Conservation (phyloP, 53 echinoderm and acorn worm species). For the Mesocentrotus franciscanus region DNA sequence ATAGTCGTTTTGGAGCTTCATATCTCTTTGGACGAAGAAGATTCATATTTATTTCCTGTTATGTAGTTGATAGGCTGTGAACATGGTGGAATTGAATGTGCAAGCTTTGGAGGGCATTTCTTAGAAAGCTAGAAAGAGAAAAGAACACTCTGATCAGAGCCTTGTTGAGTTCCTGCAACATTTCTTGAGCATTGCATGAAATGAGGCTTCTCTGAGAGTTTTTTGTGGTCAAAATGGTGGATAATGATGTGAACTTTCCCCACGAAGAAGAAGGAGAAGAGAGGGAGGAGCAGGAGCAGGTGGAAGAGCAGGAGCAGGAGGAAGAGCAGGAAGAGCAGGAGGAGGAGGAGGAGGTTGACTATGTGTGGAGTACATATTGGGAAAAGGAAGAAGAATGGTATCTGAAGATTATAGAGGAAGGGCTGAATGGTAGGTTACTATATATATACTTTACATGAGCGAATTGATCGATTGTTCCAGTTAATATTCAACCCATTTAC, state of each 20-base stretch:
- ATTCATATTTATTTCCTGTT: background rate
- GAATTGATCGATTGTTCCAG: background rate
- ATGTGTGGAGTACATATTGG: slow-evolving; percentile 11
- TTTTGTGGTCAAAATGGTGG: background rate
- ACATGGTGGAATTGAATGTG: background rate
- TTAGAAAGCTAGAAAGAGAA: background rate
- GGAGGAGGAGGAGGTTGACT: background rate
- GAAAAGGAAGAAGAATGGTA: slow-evolving; percentile 51
- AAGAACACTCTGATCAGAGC: no score
- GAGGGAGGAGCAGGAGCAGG: background rate
- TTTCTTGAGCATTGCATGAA: background rate
- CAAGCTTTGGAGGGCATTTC: background rate
- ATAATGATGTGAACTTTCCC: background rate
- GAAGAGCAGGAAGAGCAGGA: background rate
- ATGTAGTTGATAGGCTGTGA: background rate
- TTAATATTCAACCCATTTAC: background rate
- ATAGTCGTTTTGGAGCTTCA: background rate
- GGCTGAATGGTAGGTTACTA: slow-evolving; percentile 22
- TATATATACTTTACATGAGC: background rate
- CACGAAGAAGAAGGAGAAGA: background rate
- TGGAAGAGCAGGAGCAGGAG: background rate
- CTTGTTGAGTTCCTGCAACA: background rate
- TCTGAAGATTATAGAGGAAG: slow-evolving; percentile 37
- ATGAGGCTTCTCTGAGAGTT: background rate
- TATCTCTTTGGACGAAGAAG: background rate